These are phyloP conservation scores for Aegotheles bennettii DNA, from an alignment of 2,113 vertebrate genomes.

Conservation along the genomic window DNA sequence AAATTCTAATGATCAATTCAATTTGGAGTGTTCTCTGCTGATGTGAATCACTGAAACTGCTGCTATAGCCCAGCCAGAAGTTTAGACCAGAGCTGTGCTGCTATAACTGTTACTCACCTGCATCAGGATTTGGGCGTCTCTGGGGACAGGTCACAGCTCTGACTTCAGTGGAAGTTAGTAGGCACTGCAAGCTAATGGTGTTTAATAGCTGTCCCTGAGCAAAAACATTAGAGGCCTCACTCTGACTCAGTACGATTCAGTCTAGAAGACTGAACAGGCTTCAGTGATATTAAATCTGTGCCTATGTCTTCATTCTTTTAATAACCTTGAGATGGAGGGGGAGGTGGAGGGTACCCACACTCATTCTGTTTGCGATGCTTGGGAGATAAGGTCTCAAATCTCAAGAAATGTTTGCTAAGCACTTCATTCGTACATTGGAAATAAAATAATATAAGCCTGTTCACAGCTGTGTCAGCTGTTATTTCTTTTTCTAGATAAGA, in stretches of 20 bases:
- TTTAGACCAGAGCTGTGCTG: neutral
- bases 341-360: neutral
- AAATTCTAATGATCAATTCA: accelerated
- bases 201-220: neutral
- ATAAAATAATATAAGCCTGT: slow-evolving; percentile 19
- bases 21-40: neutral
- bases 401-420: slow-evolving; percentile 31
- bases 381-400: neutral
- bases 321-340: neutral
- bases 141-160: neutral
- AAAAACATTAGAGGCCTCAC: neutral
- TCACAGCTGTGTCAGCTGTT: slow-evolving; percentile 7
- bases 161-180: neutral
- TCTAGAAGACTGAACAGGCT: neutral
- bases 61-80: neutral
- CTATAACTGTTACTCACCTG: neutral
- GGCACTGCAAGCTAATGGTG: neutral
- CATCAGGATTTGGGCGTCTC: neutral
- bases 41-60: neutral
- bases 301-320: neutral
- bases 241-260: neutral
- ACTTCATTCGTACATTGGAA: neutral
- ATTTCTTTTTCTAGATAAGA: slow-evolving; percentile 33
- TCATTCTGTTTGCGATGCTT: neutral
- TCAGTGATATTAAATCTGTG: neutral